A percentile compares a stretch with the other conserved stretches of the same genome.
These are phyloP conservation scores for Xestia xanthographa DNA, from an alignment of 2,888 invertebrate genomes.

Conservation along the genomic window DNA sequence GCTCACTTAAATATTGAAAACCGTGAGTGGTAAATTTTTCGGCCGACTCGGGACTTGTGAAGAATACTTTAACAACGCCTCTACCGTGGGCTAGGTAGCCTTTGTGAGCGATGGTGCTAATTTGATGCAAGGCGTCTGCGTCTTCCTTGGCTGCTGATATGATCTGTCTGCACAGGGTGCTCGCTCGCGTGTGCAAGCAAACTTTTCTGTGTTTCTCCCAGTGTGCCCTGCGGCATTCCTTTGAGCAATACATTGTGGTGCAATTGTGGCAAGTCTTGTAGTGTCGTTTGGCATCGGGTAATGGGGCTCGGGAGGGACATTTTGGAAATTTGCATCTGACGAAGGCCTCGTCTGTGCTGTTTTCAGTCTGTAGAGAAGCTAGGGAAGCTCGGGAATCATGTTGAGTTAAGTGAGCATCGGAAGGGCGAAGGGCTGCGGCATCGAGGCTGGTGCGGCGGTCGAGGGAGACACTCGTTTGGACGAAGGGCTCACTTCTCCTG, in stretches of 20 bases:
- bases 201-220: conserved; percentile 98
- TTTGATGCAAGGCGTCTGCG: conserved; percentile 93
- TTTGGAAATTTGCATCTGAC: conserved; percentile 95
- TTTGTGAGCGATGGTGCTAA: conserved; percentile 95
- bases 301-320: conserved; percentile 93
- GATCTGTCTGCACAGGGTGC: conserved; percentile 96
- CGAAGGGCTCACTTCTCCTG: conserved; percentile 85
- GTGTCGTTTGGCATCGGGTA: conserved; percentile 94
- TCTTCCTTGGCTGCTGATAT: conserved; percentile 95
- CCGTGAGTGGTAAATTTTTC: conserved; percentile 95
- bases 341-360: conserved; percentile 88
- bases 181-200: conserved; percentile 97
- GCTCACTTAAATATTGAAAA: conserved; percentile 94
- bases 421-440: conserved; percentile 81
- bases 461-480: conserved; percentile 80
- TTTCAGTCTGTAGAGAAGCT: conserved; percentile 86
- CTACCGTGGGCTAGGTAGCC: conserved; percentile 96
- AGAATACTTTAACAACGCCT: conserved; percentile 97
- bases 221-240: conserved; percentile 96
- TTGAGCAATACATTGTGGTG: conserved; percentile 97
- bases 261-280: conserved; percentile 99
- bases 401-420: conserved; percentile 81
- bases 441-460: conserved; percentile 92
- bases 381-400: conserved; percentile 87
- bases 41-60: conserved; percentile 96